Conservation (phyloP, 2,888 invertebrate species). For the Odontomyia ornata region DNA sequence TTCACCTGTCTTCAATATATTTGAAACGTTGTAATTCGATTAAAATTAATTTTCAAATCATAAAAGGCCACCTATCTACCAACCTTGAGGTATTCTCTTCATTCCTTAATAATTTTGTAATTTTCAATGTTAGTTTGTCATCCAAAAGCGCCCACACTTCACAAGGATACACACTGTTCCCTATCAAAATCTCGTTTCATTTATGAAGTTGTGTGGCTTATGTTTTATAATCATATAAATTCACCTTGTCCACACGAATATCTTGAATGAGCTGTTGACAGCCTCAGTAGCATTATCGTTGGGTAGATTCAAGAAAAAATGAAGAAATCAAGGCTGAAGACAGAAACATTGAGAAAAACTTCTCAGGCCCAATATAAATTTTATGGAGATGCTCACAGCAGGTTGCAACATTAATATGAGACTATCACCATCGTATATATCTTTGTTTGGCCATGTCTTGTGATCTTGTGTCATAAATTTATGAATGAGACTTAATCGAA, state of each 20-base stretch:
- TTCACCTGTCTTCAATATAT: no score
- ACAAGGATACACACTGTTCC: not conserved
- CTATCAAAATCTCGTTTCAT: not conserved
- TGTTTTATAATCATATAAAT: conserved; percentile 41
- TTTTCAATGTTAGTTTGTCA: no score
- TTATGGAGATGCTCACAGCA: conserved; percentile 41
- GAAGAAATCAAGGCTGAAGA: not conserved
- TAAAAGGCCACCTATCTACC: no score
- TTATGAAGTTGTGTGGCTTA: conserved; percentile 28
- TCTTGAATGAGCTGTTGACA: conserved; percentile 37
- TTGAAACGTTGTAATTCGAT: no score
- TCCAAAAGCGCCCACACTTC: not conserved
- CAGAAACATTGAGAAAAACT: conserved; percentile 1
- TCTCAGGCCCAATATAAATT: conserved; percentile 24
- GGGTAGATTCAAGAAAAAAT: not conserved
- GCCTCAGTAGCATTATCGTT: conserved; percentile 37
- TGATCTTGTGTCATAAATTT: conserved; percentile 39
- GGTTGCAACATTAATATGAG: conserved; percentile 36
- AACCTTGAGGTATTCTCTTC: no score
- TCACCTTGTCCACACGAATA: conserved; percentile 36
- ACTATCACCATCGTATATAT: conserved; percentile 6
- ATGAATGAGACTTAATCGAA: conserved; percentile 35
- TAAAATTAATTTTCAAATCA: no score
- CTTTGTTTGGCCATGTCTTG: conserved; percentile 36
- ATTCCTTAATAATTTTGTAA: no score